Evolutionary conservation across 2,797 vertebrate genomes (phyloP).

Genomic region (Sandelia bainsii): DNA sequence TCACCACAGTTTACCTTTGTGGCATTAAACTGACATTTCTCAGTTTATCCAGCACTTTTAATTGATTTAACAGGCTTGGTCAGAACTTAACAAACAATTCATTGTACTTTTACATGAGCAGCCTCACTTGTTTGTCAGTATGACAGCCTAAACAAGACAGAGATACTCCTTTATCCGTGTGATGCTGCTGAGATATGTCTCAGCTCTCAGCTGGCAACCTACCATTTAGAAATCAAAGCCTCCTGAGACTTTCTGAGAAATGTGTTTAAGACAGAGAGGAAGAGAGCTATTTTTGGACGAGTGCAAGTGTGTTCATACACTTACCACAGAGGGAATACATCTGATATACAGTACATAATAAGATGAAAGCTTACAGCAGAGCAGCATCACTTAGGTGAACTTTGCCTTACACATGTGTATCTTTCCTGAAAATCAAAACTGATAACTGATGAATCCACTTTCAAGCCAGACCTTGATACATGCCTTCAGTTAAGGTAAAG

Average conservation of each 20-base stretch:
- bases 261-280: conserved; percentile 47
- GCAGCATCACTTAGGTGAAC: conserved; percentile 24
- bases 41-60: conserved; percentile 3
- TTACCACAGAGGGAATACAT: conserved; percentile 43
- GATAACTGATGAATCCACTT: not conserved
- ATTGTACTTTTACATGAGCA: not conserved
- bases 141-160: conserved; percentile 18
- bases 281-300: conserved; percentile 64
- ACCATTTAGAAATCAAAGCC: conserved; percentile 61
- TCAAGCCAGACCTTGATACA: not conserved
- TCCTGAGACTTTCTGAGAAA: conserved; percentile 58
- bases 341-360: conserved; percentile 38
- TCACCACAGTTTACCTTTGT: conserved; percentile 26
- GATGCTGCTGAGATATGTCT: conserved; percentile 55
- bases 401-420: not conserved
- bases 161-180: conserved; percentile 40
- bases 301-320: conserved; percentile 50
- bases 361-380: conserved; percentile 34
- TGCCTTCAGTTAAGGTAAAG: not conserved
- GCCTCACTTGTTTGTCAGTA: conserved; percentile 26
- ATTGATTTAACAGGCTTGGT: not conserved
- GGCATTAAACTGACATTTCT: not conserved
- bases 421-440: conserved; percentile 10
- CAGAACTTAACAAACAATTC: not conserved
- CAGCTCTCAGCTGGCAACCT: conserved; percentile 39